A percentile compares a stretch with the other conserved stretches of the same genome.
These are phyloP conservation scores for Perca schrenkii DNA, from an alignment of 2,113 vertebrate species.

Conservation along the genomic window DNA sequence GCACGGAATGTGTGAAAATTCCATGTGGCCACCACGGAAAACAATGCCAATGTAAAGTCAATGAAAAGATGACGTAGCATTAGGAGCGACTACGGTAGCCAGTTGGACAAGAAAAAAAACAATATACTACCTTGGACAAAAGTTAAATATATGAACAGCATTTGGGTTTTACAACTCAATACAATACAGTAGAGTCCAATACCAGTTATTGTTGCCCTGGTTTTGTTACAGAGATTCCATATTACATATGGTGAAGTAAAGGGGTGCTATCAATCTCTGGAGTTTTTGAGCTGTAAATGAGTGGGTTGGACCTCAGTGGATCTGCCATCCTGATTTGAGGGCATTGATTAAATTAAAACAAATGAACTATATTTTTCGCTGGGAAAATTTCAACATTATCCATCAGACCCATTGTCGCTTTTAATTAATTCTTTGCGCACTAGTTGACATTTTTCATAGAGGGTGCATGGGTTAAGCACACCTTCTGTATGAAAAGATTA, in stretches of 20 bases:
- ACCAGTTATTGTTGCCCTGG: conserved; percentile 20
- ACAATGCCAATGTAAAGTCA: too few species aligned
- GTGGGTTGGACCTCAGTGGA: conserved; percentile 30
- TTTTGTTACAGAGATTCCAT: conserved; percentile 56
- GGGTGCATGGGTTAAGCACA: conserved; percentile 54
- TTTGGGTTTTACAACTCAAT: conserved; percentile 14
- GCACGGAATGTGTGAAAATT: too few species aligned
- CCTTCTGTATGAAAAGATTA: conserved; percentile 62
- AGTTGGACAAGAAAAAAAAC: not conserved
- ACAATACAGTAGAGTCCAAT: not conserved
- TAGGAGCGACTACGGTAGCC: too few species aligned
- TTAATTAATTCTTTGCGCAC: conserved; percentile 59
- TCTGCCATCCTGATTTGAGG: conserved; percentile 46
- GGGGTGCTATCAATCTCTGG: conserved; percentile 56
- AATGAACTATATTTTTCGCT: conserved; percentile 46
- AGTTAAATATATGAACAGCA: conserved; percentile 17
- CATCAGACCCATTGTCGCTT: conserved; percentile 43
- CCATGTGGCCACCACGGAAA: too few species aligned
- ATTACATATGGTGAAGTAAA: conserved; percentile 54
- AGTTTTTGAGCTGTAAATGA: conserved; percentile 61
- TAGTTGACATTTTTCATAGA: conserved; percentile 56
- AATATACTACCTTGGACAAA: not conserved
- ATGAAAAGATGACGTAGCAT: too few species aligned
- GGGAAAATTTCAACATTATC: conserved; percentile 35
- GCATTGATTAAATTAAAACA: conserved; percentile 58